Percentiles rank a stretch among this genome's conserved stretches.
Evolutionary conservation across 2,797 vertebrate genomes (phyloP).

Genomic region (Falco naumanni): DNA sequence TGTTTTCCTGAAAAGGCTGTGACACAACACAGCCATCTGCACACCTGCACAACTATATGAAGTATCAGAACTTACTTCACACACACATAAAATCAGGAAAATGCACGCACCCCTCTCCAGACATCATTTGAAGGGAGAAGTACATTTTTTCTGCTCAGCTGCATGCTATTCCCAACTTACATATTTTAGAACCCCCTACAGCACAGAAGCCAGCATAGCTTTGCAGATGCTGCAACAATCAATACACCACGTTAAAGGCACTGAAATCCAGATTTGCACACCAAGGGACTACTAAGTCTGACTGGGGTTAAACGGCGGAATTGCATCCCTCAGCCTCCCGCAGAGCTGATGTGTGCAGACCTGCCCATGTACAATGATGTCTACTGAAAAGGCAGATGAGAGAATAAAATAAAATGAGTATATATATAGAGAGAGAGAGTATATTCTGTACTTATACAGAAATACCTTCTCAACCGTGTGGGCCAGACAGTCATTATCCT

Average conservation of each 20-base stretch:
- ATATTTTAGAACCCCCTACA: neutral
- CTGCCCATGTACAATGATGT: too few species aligned
- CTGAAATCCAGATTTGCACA: neutral
- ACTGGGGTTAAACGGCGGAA: neutral
- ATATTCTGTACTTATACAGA: neutral
- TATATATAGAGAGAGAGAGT: too few species aligned
- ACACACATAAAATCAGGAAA: neutral
- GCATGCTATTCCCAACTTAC: neutral
- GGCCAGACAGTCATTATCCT: neutral
- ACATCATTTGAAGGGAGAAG: neutral
- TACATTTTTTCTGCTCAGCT: neutral
- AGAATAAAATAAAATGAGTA: too few species aligned
- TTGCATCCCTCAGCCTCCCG: neutral
- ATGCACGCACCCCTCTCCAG: neutral
- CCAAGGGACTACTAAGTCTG: neutral
- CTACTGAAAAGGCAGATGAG: too few species aligned
- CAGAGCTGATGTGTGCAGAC: neutral
- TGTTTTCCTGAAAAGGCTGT: neutral
- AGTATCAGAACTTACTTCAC: neutral
- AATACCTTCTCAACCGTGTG: neutral
- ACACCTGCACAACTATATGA: constrained; percentile 1
- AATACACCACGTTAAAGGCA: neutral
- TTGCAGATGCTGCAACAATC: neutral
- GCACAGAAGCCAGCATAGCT: neutral
- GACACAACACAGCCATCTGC: neutral